Base-by-base conservation (phyloP, 2,113 vertebrate genomes). In the Microtus richardsoni region DNA sequence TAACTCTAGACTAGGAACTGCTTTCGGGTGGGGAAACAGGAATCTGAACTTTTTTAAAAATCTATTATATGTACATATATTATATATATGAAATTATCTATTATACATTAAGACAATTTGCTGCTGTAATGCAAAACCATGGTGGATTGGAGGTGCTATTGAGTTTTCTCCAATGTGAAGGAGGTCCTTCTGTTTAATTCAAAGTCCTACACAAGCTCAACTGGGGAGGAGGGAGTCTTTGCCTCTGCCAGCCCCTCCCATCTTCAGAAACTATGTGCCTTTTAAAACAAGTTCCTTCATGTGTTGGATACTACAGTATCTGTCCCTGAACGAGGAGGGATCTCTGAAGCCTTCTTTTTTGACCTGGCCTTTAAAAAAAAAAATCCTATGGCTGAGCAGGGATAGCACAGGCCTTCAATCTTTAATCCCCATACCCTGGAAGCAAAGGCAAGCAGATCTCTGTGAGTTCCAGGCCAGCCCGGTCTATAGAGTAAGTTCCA, bases 111-210 rank as follows among this genome's bases (percentile, higher is more conserved):
- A 96, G 33, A 97, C 97, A 97, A 97, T 96, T 97, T 97, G 90
- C 96, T 98, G 98, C 98, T 98, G 98, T 96, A 97, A 97, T 97
- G 96, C 91, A 97, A 98, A 98, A 98, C 98, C 98, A 98, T 98
- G 98, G 98, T 97, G 98, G 98, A 98, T 96, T 74, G 68, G 98
- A 98, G 98, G 94, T 28, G 96, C 97, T 97, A 49, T 79, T 0
- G 88, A 90, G 62, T 97, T 89, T 86, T 97, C 97, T 88, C 78
- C 94, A 92, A 47, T 4, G 82, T 80, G 95, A 94, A 86, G 96
- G 94, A 83, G 88, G 96, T 52, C 89, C 54, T 58, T 58, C 84
- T 97, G 96, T 97, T 94, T 97, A n/a, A 93, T 68, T 90, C 89
- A 97, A 93, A 95, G 85, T 95, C 95, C 95, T 96, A 70, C 96